Percentiles rank a stretch among this genome's conserved stretches.
These are phyloP conservation scores for Aphidius colemani DNA, from an alignment of 2,888 invertebrate species.

Conservation along the genomic window DNA sequence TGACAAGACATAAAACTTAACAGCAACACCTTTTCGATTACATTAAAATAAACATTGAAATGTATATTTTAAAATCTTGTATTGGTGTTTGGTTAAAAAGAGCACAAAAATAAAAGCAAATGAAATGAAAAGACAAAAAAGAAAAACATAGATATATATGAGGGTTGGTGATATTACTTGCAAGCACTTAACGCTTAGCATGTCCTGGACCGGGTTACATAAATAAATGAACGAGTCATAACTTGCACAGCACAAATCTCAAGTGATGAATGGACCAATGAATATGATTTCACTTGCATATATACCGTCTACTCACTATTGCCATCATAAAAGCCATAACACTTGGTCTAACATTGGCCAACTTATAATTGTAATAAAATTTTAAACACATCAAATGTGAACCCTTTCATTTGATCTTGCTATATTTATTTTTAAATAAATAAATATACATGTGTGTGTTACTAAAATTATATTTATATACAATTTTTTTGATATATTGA, in stretches of 20 bases:
- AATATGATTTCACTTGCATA: constrained; percentile 34
- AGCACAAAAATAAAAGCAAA: constrained; percentile 10
- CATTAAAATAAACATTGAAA: too few relatives aligned
- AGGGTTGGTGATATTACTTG: constrained; percentile 10
- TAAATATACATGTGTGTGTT: too few relatives aligned
- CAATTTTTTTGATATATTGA: background rate
- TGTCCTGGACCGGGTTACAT: constrained; percentile 14
- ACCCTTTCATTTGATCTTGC: too few relatives aligned
- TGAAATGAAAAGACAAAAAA: background rate
- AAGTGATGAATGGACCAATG: constrained; percentile 42
- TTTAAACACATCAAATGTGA: background rate
- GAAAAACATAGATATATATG: background rate
- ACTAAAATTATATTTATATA: too few relatives aligned
- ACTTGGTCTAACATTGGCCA: constrained; percentile 35
- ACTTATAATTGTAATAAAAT: constrained; percentile 21
- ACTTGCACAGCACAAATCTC: constrained; percentile 38
- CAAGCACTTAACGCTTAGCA: constrained; percentile 14
- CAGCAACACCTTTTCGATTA: background rate
- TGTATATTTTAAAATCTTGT: too few relatives aligned
- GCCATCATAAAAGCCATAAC: constrained; percentile 30
- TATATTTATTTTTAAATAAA: too few relatives aligned
- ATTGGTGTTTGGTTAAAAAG: constrained; percentile 29
- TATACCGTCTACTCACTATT: constrained; percentile 25
- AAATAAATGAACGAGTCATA: constrained; percentile 27
- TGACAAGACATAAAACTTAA: background rate